Conservation (phyloP, 2,797 vertebrate genomes). For the Intellagama lesueurii region DNA sequence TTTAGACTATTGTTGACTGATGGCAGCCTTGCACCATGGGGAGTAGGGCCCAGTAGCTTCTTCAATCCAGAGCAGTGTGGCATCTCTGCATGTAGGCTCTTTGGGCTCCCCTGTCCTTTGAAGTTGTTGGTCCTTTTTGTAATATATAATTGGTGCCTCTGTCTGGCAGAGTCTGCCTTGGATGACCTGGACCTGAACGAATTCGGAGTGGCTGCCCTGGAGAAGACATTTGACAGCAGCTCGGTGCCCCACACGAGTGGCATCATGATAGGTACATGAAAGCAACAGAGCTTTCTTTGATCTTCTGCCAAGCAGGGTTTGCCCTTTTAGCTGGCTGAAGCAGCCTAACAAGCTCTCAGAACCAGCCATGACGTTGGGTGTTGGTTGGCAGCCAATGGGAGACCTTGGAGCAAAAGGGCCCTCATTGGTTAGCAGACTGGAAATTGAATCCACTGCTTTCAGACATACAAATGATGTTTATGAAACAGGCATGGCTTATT, state of each 20-base stretch:
- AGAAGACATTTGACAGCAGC: slow-evolving; percentile 93
- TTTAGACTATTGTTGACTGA: slow-evolving; percentile 57
- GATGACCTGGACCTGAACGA: slow-evolving; percentile 96
- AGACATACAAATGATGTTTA: slow-evolving; percentile 34
- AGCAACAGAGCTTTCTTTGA: slow-evolving; percentile 79
- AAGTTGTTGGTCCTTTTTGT: slow-evolving; percentile 80
- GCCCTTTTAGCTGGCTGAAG: slow-evolving; percentile 74
- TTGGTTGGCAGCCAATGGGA: slow-evolving; percentile 51
- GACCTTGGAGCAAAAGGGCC: slow-evolving; percentile 55
- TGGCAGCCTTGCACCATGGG: slow-evolving; percentile 27
- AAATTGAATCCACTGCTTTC: slow-evolving; percentile 10
- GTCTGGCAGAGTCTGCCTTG: slow-evolving; percentile 91
- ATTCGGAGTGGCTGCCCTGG: slow-evolving; percentile 93
- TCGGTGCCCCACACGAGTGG: slow-evolving; percentile 86
- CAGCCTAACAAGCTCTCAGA: slow-evolving; percentile 69
- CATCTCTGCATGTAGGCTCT: slow-evolving; percentile 77
- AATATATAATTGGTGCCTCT: slow-evolving; percentile 79
- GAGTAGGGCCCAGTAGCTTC: slow-evolving; percentile 60
- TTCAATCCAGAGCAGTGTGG: slow-evolving; percentile 57
- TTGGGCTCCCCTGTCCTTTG: slow-evolving; percentile 76
- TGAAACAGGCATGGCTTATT: slow-evolving; percentile 51
- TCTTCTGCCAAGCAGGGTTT: slow-evolving; percentile 78
- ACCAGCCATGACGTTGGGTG: slow-evolving; percentile 12
- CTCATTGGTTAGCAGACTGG: slow-evolving; percentile 32
- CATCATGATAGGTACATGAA: slow-evolving; percentile 90